Percentiles rank a stretch among this genome's conserved stretches.
phyloP scores from a whole-genome alignment of 1,140 invertebrate genomes.

The Euglossa dilemma region DNA sequence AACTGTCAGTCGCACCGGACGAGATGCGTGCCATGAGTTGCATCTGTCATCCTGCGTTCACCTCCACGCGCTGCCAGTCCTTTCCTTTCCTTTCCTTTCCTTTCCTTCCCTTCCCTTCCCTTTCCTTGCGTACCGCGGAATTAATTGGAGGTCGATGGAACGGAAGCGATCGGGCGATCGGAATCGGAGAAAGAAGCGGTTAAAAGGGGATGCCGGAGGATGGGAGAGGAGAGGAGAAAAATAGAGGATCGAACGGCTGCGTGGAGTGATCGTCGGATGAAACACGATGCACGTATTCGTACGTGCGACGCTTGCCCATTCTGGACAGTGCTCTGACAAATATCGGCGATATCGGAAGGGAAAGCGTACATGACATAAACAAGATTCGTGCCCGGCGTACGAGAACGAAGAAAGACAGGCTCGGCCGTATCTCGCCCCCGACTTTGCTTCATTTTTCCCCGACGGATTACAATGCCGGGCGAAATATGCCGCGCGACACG shows the following conservation, averaged over 20 bases:
- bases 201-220: background rate
- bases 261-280: conserved; percentile 37
- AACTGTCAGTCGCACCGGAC: conserved; percentile 37
- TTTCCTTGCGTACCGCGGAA: too few species aligned
- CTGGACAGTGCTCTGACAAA: conserved; percentile 61
- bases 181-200: background rate
- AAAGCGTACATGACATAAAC: conserved; percentile 70
- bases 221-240: background rate
- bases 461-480: background rate
- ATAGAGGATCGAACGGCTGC: conserved; percentile 19
- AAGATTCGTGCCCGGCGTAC: conserved; percentile 66
- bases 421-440: conserved; percentile 29
- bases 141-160: background rate
- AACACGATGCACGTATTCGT: conserved; percentile 42
- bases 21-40: conserved; percentile 18
- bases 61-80: too few species aligned
- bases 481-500: background rate
- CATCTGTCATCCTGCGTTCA: conserved; percentile 28
- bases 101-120: background rate
- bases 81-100: too few species aligned
- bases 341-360: conserved; percentile 67
- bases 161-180: background rate
- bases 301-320: conserved; percentile 59
- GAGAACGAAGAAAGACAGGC: conserved; percentile 34
- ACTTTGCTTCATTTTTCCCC: conserved; percentile 43